phyloP scores from a whole-genome alignment of 2,797 vertebrate genomes.

The Zalophus californianus region DNA sequence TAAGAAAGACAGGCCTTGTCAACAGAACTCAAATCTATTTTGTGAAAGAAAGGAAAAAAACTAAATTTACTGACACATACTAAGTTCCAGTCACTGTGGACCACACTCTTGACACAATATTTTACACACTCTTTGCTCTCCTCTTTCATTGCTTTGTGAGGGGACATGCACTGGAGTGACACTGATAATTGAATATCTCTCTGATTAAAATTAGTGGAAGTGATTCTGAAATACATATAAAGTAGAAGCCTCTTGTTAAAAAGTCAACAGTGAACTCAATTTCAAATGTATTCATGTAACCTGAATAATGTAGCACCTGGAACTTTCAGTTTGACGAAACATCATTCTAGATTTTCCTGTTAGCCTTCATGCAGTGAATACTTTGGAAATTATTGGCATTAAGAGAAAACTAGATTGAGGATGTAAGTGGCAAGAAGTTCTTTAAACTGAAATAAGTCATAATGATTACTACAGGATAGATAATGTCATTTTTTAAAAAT shows the following conservation, averaged over 20 bases:
- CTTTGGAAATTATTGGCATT: constrained; percentile 65
- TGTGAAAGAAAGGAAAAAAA: constrained; percentile 22
- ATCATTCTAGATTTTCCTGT: constrained; percentile 52
- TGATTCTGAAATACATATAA: constrained; percentile 49
- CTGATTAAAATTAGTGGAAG: constrained; percentile 49
- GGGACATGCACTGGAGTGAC: neutral
- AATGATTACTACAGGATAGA: constrained; percentile 57
- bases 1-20: neutral
- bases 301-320: constrained; percentile 20
- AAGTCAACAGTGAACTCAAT: constrained; percentile 32
- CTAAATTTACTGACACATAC: neutral
- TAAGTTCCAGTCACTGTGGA: neutral
- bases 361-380: neutral
- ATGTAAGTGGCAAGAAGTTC: constrained; percentile 50
- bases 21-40: neutral
- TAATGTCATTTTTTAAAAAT: constrained; percentile 11
- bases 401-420: constrained; percentile 40
- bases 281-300: constrained; percentile 56
- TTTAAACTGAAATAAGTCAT: constrained; percentile 46
- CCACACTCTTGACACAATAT: neutral
- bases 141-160: neutral
- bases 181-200: neutral
- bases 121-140: neutral
- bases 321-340: constrained; percentile 33
- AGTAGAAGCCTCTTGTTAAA: neutral